Base-by-base conservation (phyloP, 2,888 invertebrate species). In the Lasioglossum calceatum region DNA sequence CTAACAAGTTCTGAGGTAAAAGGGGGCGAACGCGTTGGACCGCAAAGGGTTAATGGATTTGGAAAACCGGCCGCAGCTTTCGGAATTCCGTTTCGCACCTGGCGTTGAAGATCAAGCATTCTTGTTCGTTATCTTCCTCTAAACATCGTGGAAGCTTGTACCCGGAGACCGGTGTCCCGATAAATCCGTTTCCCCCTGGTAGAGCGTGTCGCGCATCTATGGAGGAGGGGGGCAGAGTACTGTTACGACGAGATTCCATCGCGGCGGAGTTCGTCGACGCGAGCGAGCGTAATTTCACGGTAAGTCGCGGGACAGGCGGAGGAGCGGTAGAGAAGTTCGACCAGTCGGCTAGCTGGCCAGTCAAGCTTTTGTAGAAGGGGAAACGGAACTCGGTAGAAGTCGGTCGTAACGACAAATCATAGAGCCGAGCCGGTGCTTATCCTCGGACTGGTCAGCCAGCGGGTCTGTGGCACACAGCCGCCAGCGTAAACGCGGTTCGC, bases 351-450 rank as follows among this genome's bases (percentile, higher is more conserved):
- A 23, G 67, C 67, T 32, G 54, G 32, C 44, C 32, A 3, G 42
- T 27, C 32, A 64, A 36, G 50, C 12, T 67, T 7, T 2, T n/a
- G 67, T 32, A 39, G 82, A 50, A 75, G 76, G 79, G 70, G 79
- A 83, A 83, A 86, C 82, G 80, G 82, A 88, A 88, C 77, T 82
- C 19, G 67, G 70, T 19, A 81, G 50, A 85, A 87, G 85, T 87
- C 85, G 80, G 88, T 87, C 82, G 88, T 85, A 85, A 79, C 88
- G 88, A 86, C 88, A 81, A 82, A 88, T 87, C 88, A 82, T 85
- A 85, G 79, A 85, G 76, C 78, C 70, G 67, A 82, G 64, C 80
- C 42, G 78, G 78, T 84, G 77, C 81, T 87, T 80, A 83, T 81
- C 87, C 72, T 44, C 77, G 79, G 61, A 54, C 87, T 77, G 81